phyloP scores from a whole-genome alignment of 2,797 vertebrate genomes.

The Amazona finschi region DNA sequence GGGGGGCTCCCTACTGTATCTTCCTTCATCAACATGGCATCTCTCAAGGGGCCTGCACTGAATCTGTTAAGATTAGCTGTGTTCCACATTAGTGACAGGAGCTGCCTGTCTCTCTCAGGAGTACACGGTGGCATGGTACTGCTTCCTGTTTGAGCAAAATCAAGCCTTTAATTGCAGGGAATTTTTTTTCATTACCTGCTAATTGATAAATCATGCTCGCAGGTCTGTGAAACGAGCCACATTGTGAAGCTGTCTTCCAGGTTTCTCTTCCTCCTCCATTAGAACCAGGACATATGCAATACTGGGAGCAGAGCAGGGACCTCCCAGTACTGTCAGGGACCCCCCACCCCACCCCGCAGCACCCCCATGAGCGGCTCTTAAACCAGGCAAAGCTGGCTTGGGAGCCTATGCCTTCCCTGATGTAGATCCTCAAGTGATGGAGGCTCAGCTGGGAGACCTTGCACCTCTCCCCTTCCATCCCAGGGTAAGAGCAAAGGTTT shows the following conservation, averaged over 20 bases:
- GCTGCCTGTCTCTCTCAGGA: conserved; percentile 77
- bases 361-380: not conserved
- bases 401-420: not conserved
- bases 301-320: not conserved
- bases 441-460: not conserved
- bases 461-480: not conserved
- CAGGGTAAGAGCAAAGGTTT: not conserved
- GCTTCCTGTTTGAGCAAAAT: conserved; percentile 94
- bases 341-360: not conserved
- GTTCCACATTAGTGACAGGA: conserved; percentile 81
- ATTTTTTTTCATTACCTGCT: conserved; percentile 92
- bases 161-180: conserved; percentile 89
- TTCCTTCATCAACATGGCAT: conserved; percentile 79
- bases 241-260: conserved; percentile 8
- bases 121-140: conserved; percentile 81
- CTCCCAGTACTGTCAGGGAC: not conserved
- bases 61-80: conserved; percentile 81
- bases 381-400: not conserved
- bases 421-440: not conserved
- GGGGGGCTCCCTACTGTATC: conserved; percentile 74
- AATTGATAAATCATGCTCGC: conserved; percentile 92
- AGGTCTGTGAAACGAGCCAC: conserved; percentile 70
- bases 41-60: conserved; percentile 73
- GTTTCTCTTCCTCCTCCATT: not conserved
- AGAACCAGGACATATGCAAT: not conserved